Percentiles rank a stretch among this genome's conserved stretches.
These are phyloP conservation scores for Drosophila nr. perissopoda DNA, from an alignment of 2,888 invertebrate species.

Conservation along the genomic window DNA sequence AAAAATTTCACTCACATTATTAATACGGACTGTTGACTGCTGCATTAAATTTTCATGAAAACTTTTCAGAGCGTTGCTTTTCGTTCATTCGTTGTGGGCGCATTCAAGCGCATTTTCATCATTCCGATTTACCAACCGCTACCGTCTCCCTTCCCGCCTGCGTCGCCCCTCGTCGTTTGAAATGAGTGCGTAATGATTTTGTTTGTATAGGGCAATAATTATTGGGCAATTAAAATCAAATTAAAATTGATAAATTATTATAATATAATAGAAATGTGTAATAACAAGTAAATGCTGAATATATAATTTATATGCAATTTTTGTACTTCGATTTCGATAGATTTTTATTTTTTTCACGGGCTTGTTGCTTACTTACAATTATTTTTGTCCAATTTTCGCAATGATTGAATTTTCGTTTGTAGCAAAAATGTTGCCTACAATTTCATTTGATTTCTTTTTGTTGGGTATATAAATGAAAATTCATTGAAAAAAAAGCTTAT, in stretches of 20 bases:
- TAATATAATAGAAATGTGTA: conserved; percentile 37
- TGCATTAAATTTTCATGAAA: conserved; percentile 54
- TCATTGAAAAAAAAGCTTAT: conserved; percentile 73
- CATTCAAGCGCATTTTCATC: conserved; percentile 41
- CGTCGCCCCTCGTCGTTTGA: not conserved
- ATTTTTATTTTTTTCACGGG: conserved; percentile 8
- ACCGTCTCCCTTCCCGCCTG: no score
- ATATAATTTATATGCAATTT: conserved; percentile 81
- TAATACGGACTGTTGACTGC: conserved; percentile 44
- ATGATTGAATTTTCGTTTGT: conserved; percentile 17
- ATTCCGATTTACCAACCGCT: conserved; percentile 10
- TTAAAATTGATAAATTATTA: conserved; percentile 1
- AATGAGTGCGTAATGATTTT: conserved; percentile 17
- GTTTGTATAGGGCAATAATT: not conserved
- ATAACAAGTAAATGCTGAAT: conserved; percentile 80
- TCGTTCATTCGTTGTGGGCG: conserved; percentile 25
- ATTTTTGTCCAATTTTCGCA: conserved; percentile 14
- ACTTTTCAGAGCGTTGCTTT: conserved; percentile 70
- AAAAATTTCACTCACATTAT: conserved; percentile 61
- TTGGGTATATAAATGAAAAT: conserved; percentile 54
- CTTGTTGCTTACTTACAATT: conserved; percentile 46
- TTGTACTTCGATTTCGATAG: conserved; percentile 53
- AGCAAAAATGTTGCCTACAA: conserved; percentile 16
- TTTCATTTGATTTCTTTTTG: conserved; percentile 33
- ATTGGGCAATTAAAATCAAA: conserved; percentile 13